Conservation (phyloP, 2,797 vertebrate species). For the Oreochromis grahami region DNA sequence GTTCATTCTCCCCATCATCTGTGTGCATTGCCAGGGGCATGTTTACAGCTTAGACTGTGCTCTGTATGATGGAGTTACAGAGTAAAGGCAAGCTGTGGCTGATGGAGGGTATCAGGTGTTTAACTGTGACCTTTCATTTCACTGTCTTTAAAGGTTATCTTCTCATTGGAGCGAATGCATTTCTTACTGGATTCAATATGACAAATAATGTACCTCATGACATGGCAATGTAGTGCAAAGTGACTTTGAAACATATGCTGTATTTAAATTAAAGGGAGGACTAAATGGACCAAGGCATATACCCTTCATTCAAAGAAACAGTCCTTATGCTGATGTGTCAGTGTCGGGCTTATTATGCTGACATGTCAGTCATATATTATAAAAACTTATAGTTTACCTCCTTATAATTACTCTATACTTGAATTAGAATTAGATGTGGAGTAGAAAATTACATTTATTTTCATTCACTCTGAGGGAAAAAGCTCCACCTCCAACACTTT, state of each 20-base stretch:
- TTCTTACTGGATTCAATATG: constrained; percentile 10
- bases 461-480: background rate
- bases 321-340: background rate
- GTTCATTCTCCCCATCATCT: background rate
- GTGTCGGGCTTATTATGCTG: background rate
- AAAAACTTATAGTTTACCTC: background rate
- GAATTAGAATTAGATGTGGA: background rate
- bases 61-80: background rate
- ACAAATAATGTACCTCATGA: constrained; percentile 12
- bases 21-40: background rate
- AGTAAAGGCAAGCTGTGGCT: background rate
- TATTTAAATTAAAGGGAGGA: constrained; percentile 31
- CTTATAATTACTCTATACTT: background rate
- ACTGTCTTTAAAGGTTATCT: constrained; percentile 47
- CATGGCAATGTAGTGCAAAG: constrained; percentile 8
- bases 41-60: background rate
- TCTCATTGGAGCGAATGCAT: constrained; percentile 3
- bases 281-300: background rate
- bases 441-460: background rate
- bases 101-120: background rate
- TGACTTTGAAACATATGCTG: constrained; percentile 60
- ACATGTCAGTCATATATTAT: background rate
- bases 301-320: constrained; percentile 8
- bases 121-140: constrained; percentile 36
- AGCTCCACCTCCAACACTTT: background rate